Base-by-base conservation (phyloP, 2,113 vertebrate species). In the Macrotis lagotis region DNA sequence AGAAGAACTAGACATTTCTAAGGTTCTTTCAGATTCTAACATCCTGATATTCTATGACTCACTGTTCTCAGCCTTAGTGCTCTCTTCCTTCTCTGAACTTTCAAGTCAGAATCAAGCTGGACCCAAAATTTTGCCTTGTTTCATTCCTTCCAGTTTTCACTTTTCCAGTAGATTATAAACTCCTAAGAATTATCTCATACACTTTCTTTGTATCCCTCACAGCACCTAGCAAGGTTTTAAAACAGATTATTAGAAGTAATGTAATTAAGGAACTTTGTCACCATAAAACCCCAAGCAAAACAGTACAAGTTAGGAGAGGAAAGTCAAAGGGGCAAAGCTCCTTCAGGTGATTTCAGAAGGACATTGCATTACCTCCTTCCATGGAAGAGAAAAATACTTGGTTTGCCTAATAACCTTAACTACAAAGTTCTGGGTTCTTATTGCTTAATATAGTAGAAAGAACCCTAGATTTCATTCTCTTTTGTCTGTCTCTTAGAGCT, bases 1-100 rank as follows among this genome's bases (percentile, higher is more conserved):
- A 37, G 50, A 92, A 92, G 19, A 19, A 93, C 9, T 88, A 55
- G 93, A 93, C 59, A 44, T 26, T 53, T 25, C 48, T 90, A 52
- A 24, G 94, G n/a, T 26, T 48, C 26, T 83, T 95, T 97, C 91
- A 6, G 91, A 37, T 91, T 94, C 74, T 88, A 51, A 74, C 44
- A 74, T 83, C 51, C 37, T 37, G 91, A 44, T 47, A 66, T 7
- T 25, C 88, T 55, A 22, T 74, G 88, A 53, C 91, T 44, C 59
- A 95, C 53, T 90, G 50, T 19, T 83, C 16, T 83, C 37, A 90
- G 31, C 88, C 24, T 88, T 16, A 48, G 49, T 52, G 3, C 93
- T 44, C 47, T 49, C 88, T 50, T 4, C 2, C 48, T 88, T 74
- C 93, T 10, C 90, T 90, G 4, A 94, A 55, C 92, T 93, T 28